Evolutionary conservation across 2,797 vertebrate genomes (phyloP).

Genomic region (Eulemur coronatus): DNA sequence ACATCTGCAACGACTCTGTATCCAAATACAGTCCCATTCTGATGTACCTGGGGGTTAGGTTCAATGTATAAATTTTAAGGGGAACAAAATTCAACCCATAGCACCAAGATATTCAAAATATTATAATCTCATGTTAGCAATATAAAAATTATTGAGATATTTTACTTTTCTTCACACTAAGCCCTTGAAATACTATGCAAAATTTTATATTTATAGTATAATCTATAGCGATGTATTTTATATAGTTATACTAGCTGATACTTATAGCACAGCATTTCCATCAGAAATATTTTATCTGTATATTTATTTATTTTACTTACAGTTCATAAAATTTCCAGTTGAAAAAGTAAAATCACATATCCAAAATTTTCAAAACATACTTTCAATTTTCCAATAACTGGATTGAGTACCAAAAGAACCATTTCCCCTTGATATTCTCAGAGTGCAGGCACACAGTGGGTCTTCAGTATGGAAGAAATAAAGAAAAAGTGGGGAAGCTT

Average conservation of each 20-base stretch:
- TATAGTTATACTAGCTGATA: background rate
- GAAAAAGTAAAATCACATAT: background rate
- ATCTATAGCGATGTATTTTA: background rate
- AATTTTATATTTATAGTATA: background rate
- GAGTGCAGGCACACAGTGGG: background rate
- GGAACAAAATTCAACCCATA: background rate
- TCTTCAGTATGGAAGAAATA: background rate
- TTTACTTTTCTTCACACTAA: background rate
- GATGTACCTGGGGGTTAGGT: background rate
- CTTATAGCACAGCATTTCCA: background rate
- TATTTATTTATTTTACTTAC: background rate
- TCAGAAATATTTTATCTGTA: background rate
- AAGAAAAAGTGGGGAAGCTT: background rate
- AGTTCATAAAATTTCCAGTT: background rate
- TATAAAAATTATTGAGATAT: background rate
- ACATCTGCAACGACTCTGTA: background rate
- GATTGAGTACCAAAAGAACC: background rate
- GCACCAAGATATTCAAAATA: background rate
- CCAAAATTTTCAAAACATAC: background rate
- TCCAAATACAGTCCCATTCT: background rate
- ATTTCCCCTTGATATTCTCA: background rate
- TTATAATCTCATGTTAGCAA: background rate
- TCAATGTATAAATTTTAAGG: background rate
- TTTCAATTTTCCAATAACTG: background rate
- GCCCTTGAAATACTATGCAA: background rate